Base-by-base conservation (phyloP, 23 tunicate genomes). In the Ciona savignyi region DNA sequence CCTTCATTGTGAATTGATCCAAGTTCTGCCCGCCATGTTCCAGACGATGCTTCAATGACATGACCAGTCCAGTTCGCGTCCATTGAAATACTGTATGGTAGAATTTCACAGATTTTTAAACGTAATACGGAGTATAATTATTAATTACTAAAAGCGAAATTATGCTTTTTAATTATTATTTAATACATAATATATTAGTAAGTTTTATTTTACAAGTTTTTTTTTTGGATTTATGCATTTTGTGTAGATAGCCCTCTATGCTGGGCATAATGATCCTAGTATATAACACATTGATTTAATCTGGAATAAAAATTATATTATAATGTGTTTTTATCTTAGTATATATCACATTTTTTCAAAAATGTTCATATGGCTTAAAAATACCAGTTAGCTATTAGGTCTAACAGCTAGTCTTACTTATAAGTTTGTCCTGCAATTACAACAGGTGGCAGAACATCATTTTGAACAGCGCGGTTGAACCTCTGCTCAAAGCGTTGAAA, bases 21-120 rank as follows among this genome's bases (percentile, higher is more conserved):
- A 30, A 77, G 21, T 25, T 29, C 15, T 9, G 66, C 27, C 1
- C 23, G 66, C 73, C 81, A 88, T 2, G 73, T 66, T 0, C 48
- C 60, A 1, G 87, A 82, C 4, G 96, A 82, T 2, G 87, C 76
- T 64, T 88, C 96, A 6, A 88, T 34, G 27, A 88, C 77, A 69
- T 88, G 87, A 67, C 96, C 96, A 27, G 96, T 65, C 72, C 80
- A 61, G 67, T 88, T 77, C n/a, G 84, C 67, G 26, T 77, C 78
- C 51, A 32, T 69, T 34, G 73, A 29, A 69, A 69, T 51, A 23
- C 73, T 69, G 23, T 76, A 80, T 26, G 63, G n/a, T n/a, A n/a
- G n/a, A 79, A 33, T 87, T 86, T 1, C 95, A 86, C n/a, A 31
- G 25, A 73, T 87, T 87, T n/a, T n/a, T n/a, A n/a, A n/a, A n/a